Evolutionary conservation across 2,113 vertebrate species (phyloP), one percentile per base, ranked within the genome.

Genomic region (Callospermophilus lateralis): DNA sequence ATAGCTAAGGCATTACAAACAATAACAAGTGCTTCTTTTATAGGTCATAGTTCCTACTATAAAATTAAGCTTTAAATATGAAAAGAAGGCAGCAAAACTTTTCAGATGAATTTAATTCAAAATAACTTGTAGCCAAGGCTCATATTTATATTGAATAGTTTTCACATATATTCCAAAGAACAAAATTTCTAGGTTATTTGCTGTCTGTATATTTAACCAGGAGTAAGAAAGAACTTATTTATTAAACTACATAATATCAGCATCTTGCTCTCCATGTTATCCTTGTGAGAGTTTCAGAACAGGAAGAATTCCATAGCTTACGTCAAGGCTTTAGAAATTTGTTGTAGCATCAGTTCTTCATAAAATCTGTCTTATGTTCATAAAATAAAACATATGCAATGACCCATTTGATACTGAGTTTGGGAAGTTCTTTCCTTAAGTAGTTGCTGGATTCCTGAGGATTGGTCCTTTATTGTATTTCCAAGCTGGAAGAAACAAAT

Each of bases 1-100:
- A 90, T 76, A 93, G 84, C 84, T 96, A 79, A 98, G 83, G 83
- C 68, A 96, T 86, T 86, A 72, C 58, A 96, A 96, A 74, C 97
- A 97, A 73, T 78, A 92, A 79, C 63, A 95, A 95, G 85, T 42
- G 87, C 55, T 91, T 11, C 34, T 90, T 90, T 92, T 77, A 12
- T 73, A 93, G 74, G 94, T 83, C 34, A 61, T 26, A 48, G 34
- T 86, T 84, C 19, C 28, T 53, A 58, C 89, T 76, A 70, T 55
- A 70, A 86, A 93, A 86, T 53, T 89, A 39, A 91, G 93, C 19
- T 73, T 72, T 74, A 77, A 85, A 94, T 34, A 63, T 15, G 3
- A 77, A 89, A 85, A 67, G 20, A 28, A 74, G 55, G 63, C 79
- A 87, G 84, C 37, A 92, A 90, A 91, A 32, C 26, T 37, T 16